phyloP scores from a whole-genome alignment of 2,113 vertebrate genomes.

The Tachycineta bicolor region DNA sequence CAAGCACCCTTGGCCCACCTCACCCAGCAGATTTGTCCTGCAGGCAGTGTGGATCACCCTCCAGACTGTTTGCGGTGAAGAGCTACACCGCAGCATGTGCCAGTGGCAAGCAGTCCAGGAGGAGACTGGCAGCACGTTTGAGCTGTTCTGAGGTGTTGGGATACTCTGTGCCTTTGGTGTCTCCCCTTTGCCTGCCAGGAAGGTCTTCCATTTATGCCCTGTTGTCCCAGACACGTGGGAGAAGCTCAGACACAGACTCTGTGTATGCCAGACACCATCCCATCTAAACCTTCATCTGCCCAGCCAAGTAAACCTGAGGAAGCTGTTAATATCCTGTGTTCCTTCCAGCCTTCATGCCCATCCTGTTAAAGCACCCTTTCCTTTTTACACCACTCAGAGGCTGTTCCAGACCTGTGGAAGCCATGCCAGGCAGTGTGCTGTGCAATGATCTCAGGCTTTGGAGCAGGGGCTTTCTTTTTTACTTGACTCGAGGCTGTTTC shows the following conservation, averaged over 20 bases:
- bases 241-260: neutral
- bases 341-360: neutral
- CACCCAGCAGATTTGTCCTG: neutral
- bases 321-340: neutral
- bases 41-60: neutral
- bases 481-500: neutral
- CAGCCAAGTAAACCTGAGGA: neutral
- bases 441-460: neutral
- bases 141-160: neutral
- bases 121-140: neutral
- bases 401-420: neutral
- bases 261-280: neutral
- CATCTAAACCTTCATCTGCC: neutral
- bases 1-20: neutral
- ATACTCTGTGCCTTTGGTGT: neutral
- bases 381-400: neutral
- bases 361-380: neutral
- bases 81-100: neutral
- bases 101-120: neutral
- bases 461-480: neutral
- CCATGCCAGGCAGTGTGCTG: neutral
- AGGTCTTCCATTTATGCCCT: neutral
- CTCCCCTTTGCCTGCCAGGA: neutral
- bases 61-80: neutral
- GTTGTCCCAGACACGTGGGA: fast-evolving